A percentile compares a stretch with the other conserved stretches of the same genome.
These are phyloP conservation scores for Drosophila sp. DNA, from an alignment of 1,140 invertebrate species.

Conservation along the genomic window DNA sequence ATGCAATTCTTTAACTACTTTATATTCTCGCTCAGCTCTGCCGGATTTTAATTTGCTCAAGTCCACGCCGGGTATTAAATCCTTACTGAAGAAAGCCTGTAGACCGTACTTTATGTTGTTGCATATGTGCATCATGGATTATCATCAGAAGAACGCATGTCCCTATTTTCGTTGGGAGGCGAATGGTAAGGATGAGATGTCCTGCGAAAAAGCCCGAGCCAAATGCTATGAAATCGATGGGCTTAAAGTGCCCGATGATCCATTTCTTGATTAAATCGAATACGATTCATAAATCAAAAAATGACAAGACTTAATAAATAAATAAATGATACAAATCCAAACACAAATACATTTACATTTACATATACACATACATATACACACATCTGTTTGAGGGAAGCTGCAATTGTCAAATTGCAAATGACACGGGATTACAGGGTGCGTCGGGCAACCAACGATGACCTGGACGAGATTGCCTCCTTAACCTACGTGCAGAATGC, in stretches of 20 bases:
- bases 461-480: constrained; percentile 8
- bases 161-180: constrained; percentile 71
- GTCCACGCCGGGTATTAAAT: constrained; percentile 43
- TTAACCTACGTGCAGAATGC: constrained; percentile 23
- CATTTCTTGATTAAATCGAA: constrained; percentile 8
- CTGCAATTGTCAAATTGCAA: too few relatives aligned
- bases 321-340: too few relatives aligned
- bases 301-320: constrained; percentile 22
- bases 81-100: constrained; percentile 48
- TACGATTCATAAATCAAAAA: neutral
- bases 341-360: too few relatives aligned
- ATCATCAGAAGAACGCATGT: constrained; percentile 64
- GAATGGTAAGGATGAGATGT: neutral
- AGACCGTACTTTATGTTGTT: constrained; percentile 65
- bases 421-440: constrained; percentile 36
- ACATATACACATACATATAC: constrained; percentile 25
- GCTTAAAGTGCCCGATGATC: constrained; percentile 4
- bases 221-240: constrained; percentile 69
- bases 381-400: constrained; percentile 13
- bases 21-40: neutral
- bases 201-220: constrained; percentile 23
- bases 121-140: constrained; percentile 58
- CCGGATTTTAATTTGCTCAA: constrained; percentile 38
- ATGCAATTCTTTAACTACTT: neutral
- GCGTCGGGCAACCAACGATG: constrained; percentile 36